Evolutionary conservation across 2,888 invertebrate genomes (phyloP), one percentile per base, ranked within the genome.

Genomic region (Auanema freiburgensis): DNA sequence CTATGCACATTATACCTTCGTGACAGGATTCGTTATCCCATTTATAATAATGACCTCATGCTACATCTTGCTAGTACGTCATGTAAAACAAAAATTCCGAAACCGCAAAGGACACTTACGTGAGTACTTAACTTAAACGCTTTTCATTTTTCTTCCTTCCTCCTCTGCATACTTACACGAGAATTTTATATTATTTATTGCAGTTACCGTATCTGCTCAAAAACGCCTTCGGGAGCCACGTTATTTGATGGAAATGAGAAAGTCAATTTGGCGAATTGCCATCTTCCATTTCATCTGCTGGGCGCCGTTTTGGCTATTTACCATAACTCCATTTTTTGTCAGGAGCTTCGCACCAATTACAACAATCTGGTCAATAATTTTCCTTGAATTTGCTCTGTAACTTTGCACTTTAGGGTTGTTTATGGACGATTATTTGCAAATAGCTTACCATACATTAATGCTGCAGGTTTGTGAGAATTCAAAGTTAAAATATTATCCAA

Each of bases 221-320:
- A 57, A 51, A 18, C 21, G 10, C 8, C n/a, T 62, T 14, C 69
- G 69, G 53, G 71, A 74, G 61, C 79, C 79, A 18, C 63, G 71
- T 12, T 79, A 79, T 65, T 76, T 79, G 77, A 59, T 59, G 21
- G 78, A 77, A 57, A 69, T 79, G 63, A 63, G 74, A 14, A 75
- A 77, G 61, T 72, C 72, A 18, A 77, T 79, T 46, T 77, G 77
- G 74, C 59, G 78, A 40, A 76, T 79, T 12, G 77, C 76, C 42
- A 68, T 79, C 33, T 79, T 76, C 55, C 79, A 79, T 60, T 79
- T 79, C 56, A 63, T 72, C 11, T 79, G 79, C 51, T 79, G 78
- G 79, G 79, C 77, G 8, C 79, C 79, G 41, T 79, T 74, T 60
- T 77, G 76, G 76, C 57, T 66, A 14, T 76, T 76, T 59, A 74